A percentile compares a stretch with the other conserved stretches of the same genome.
Evolutionary conservation across 2,113 vertebrate species (phyloP).

Genomic region (Sapayoa aenigma): DNA sequence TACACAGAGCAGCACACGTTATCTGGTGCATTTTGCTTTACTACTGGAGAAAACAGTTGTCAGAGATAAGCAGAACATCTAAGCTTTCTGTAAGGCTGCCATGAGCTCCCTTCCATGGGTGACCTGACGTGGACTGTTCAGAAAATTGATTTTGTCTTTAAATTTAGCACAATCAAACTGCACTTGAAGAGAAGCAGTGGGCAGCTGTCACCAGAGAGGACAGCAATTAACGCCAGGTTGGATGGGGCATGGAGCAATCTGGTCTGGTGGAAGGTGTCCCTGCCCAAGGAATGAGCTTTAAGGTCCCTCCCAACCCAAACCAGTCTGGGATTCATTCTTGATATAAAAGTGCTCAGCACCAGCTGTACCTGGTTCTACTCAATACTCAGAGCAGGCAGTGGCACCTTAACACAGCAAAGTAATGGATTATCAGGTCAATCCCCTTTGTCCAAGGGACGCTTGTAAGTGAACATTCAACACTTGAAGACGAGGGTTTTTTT

Average conservation of each 20-base stretch:
- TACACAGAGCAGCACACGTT: rapidly evolving
- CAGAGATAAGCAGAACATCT: not conserved
- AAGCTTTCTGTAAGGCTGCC: not conserved
- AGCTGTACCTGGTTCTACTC: not conserved
- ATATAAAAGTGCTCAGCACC: not conserved
- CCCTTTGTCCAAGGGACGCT: not conserved
- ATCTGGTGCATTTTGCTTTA: not conserved
- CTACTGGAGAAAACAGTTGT: not conserved
- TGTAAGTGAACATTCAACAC: conserved; percentile 50
- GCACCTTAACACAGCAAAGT: not conserved
- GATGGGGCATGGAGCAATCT: not conserved
- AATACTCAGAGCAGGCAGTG: not conserved
- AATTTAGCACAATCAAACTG: not conserved
- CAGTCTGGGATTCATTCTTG: not conserved
- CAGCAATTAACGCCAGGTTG: not conserved
- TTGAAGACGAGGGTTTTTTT: not conserved
- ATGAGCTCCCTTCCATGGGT: not conserved
- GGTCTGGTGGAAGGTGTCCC: not conserved
- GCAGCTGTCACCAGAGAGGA: not conserved
- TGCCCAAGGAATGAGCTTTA: not conserved
- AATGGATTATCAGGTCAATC: not conserved
- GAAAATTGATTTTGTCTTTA: not conserved
- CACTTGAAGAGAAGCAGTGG: not conserved
- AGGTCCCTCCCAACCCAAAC: not conserved
- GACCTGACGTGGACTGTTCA: rapidly evolving